A percentile compares a stretch with the other conserved stretches of the same genome.
Evolutionary conservation across 2,888 invertebrate genomes (phyloP).

Genomic region (Ennomos quercinarius): DNA sequence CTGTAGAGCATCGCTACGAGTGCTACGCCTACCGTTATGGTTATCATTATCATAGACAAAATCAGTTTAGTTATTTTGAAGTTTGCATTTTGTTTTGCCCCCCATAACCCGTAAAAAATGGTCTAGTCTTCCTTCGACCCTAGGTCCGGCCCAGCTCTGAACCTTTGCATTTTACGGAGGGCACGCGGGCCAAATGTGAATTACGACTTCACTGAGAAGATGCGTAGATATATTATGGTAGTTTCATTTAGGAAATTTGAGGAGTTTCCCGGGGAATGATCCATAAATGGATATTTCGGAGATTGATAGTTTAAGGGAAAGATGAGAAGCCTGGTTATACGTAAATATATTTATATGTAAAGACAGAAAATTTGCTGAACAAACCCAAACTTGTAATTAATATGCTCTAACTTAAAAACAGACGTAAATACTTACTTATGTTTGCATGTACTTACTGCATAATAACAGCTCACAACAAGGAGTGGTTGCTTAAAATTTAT

Average conservation of each 20-base stretch:
- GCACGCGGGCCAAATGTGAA: slow-evolving; percentile 32
- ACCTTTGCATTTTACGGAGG: slow-evolving; percentile 44
- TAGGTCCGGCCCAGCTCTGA: slow-evolving; percentile 28
- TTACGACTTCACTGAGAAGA: slow-evolving; percentile 29
- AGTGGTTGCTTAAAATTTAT: too few species aligned
- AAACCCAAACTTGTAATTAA: too few species aligned
- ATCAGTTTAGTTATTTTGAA: too few species aligned
- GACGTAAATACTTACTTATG: too few species aligned
- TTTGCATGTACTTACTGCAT: too few species aligned
- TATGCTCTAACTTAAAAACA: too few species aligned
- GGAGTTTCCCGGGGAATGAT: slow-evolving; percentile 22
- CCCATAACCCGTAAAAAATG: too few species aligned
- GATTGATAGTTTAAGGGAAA: slow-evolving; percentile 1
- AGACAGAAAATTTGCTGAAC: too few species aligned
- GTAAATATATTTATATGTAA: too few species aligned
- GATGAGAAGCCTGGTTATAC: neutral
- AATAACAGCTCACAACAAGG: too few species aligned
- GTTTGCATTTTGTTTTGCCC: too few species aligned
- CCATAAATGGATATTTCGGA: slow-evolving; percentile 13
- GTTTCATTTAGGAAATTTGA: slow-evolving; percentile 29
- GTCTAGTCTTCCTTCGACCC: slow-evolving; percentile 20
- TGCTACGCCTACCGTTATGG: too few species aligned
- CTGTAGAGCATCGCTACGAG: neutral
- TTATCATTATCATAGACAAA: neutral
- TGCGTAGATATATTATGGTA: slow-evolving; percentile 22